Evolutionary conservation across 2,888 invertebrate species (phyloP), one percentile per base, ranked within the genome.

Genomic region (Caradrina clavipalpis): DNA sequence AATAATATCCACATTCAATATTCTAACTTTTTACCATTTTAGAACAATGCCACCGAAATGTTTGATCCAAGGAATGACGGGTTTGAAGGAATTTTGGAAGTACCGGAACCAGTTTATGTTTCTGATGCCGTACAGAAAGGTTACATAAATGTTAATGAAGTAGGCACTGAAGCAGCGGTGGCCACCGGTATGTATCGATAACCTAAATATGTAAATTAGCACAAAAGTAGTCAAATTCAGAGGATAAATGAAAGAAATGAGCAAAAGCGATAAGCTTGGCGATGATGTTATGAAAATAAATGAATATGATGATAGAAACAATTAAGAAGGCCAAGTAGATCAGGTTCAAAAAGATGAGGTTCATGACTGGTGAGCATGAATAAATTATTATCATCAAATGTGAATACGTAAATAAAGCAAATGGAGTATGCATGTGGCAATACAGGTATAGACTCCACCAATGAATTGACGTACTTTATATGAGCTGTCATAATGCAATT

Each of bases 121-220:
- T 81, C 89, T 31, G 71, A 76, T 56, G 88, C 85, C 2, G 59
- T 86, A n/a, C 93, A 94, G 57, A 90, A 92, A 82, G 87, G 88
- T 51, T 82, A 54, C 49, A 72, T 93, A 1, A 72, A 71, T 63
- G 72, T 90, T 3, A 80, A 90, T 69, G 94, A 94, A 87, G 56
- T 45, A 1, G 94, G 94, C 15, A 87, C 94, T 2, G 88, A 90
- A 84, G 94, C 93, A 19, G 89, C 92, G 3, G 93, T 88, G 17
- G 92, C 89, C 22, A 93, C 88, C 72, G 90, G 94, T 94, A 87
- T 68, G 82, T 78, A 69, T 64, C 21, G 65, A 57, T 5, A 19
- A 53, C 11, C 49, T 13, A 55, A 22, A 19, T 31, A 31, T 6
- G 0, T 26, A n/a, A 19, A 47, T 19, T 13, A 17, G 66, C 26